A percentile compares a stretch with the other conserved stretches of the same genome.
Conservation (phyloP, 2,113 vertebrate species). For the Tachysurus fulvidraco region DNA sequence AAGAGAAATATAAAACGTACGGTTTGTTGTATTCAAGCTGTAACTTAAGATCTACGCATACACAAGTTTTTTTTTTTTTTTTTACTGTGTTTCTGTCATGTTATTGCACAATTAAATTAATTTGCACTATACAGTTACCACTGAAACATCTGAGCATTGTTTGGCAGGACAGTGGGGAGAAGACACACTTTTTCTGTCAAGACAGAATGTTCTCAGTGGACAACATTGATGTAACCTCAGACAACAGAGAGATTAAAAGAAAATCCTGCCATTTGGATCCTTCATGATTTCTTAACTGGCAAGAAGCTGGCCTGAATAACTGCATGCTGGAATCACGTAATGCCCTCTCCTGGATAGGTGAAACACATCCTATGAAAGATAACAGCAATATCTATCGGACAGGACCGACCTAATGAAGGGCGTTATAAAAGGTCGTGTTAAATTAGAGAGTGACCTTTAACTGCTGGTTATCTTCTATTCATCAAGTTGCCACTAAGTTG, state of each 20-base stretch:
- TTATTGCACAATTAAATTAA: slow-evolving; percentile 6
- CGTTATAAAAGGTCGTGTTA: not conserved
- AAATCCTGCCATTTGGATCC: not conserved
- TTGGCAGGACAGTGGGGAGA: not conserved
- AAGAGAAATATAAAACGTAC: not conserved
- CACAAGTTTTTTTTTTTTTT: not conserved
- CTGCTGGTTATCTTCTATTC: not conserved
- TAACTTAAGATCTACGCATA: not conserved
- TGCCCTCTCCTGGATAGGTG: slow-evolving; percentile 14
- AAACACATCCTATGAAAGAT: not conserved
- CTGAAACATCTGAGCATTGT: not conserved
- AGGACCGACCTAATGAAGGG: not conserved
- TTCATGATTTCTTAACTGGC: not conserved
- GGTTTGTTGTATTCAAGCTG: not conserved
- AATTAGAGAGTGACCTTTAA: slow-evolving; percentile 8
- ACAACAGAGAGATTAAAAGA: not conserved
- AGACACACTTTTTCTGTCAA: slow-evolving; percentile 24
- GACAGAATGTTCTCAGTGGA: not conserved
- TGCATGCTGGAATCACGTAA: not conserved
- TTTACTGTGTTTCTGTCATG: not conserved
- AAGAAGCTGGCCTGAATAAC: not conserved
- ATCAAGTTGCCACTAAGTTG: not conserved
- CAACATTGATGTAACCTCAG: not conserved
- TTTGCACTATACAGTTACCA: slow-evolving; percentile 13
- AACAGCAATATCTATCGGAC: not conserved